Percentiles rank a stretch among this genome's conserved stretches.
phyloP scores from a whole-genome alignment of 2,113 vertebrate species.

The Indicator maculatus region DNA sequence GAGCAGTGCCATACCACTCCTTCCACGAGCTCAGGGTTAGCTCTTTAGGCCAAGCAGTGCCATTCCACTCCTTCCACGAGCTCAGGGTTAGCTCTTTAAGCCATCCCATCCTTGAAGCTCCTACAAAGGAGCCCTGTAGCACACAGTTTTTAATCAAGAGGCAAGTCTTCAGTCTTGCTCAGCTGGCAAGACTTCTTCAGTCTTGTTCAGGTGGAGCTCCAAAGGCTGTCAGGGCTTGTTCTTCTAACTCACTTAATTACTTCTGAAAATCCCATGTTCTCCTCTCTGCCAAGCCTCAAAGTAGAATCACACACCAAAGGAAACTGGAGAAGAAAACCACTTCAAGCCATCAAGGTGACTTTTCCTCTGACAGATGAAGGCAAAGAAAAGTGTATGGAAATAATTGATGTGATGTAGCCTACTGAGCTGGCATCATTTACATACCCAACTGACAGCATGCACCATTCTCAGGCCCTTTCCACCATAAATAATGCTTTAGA shows the following conservation, averaged over 20 bases:
- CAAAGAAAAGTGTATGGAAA: constrained; percentile 27
- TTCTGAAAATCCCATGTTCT: constrained; percentile 1
- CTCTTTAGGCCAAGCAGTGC: neutral
- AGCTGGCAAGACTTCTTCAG: neutral
- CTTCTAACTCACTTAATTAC: neutral
- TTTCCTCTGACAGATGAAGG: constrained; percentile 57
- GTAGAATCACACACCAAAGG: neutral
- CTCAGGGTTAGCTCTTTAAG: neutral
- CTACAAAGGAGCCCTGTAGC: neutral
- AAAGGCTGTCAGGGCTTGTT: neutral
- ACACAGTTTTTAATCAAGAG: neutral
- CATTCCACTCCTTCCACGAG: neutral
- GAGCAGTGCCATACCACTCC: neutral
- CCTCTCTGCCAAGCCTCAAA: neutral
- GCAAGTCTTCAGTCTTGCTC: neutral
- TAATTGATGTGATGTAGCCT: constrained; percentile 42
- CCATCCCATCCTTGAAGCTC: neutral
- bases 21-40: neutral
- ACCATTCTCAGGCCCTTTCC: constrained; percentile 8
- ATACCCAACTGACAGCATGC: neutral
- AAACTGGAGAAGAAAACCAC: neutral
- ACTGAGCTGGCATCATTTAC: constrained; percentile 43
- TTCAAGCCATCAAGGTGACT: constrained; percentile 60
- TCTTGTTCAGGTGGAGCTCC: neutral
- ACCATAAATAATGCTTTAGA: constrained; percentile 40